Conservation (phyloP, 2,888 invertebrate species). For the Hypomecis atomaria region DNA sequence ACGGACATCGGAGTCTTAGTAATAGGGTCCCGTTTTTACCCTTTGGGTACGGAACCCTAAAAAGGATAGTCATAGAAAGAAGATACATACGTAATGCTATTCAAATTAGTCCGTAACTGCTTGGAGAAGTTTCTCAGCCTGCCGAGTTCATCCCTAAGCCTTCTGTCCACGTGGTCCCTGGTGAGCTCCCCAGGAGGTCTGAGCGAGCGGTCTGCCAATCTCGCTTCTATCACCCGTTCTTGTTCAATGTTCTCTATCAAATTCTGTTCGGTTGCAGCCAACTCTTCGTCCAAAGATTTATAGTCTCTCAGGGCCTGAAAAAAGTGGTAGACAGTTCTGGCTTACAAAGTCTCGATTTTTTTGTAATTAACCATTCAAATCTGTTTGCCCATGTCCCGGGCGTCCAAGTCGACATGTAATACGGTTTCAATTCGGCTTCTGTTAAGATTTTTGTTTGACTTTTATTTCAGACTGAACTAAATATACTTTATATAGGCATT, state of each 20-base stretch:
- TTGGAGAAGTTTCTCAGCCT: conserved; percentile 84
- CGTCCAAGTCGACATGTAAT: conserved; percentile 1
- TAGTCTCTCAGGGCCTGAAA: conserved; percentile 87
- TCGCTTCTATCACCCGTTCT: conserved; percentile 88
- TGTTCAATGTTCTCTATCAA: conserved; percentile 88
- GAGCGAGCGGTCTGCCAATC: conserved; percentile 88
- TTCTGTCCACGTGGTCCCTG: conserved; percentile 86
- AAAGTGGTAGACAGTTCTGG: no score
- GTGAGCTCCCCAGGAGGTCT: conserved; percentile 88
- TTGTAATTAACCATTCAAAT: no score
- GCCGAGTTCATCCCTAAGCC: conserved; percentile 86
- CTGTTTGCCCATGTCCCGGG: neutral
- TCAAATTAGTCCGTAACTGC: conserved; percentile 83
- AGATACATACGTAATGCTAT: conserved; percentile 81
- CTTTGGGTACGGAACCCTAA: no score
- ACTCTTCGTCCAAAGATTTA: conserved; percentile 88
- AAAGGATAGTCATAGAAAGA: no score
- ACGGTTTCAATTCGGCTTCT: no score
- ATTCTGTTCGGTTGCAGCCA: conserved; percentile 87
- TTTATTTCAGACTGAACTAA: no score
- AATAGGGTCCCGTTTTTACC: no score
- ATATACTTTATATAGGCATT: no score
- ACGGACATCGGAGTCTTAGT: no score
- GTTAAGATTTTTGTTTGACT: no score
- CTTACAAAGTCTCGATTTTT: no score